Evolutionary conservation across 1,140 invertebrate species (phyloP).

Genomic region (Ceratina australensis): DNA sequence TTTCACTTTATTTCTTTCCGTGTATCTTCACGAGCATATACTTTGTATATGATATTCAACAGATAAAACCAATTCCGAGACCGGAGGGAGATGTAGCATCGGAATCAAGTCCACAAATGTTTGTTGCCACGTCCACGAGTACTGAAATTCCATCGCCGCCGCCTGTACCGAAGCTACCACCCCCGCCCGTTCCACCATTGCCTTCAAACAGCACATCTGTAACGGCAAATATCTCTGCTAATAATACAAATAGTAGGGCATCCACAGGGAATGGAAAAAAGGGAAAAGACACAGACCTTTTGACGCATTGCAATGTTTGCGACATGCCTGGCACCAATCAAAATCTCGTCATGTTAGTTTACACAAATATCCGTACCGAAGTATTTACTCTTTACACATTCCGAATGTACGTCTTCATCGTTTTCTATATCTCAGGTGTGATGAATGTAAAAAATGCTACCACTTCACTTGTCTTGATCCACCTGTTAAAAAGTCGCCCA

Average conservation of each 20-base stretch:
- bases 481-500: conserved; percentile 95
- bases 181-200: conserved; percentile 67
- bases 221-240: conserved; percentile 39
- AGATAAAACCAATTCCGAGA: conserved; percentile 90
- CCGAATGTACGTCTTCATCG: neutral
- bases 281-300: conserved; percentile 75
- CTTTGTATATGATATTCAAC: conserved; percentile 34
- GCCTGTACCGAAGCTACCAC: conserved; percentile 73
- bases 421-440: conserved; percentile 84
- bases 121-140: conserved; percentile 85
- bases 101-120: conserved; percentile 84
- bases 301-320: conserved; percentile 85
- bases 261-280: conserved; percentile 65
- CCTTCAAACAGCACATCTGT: conserved; percentile 19
- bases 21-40: conserved; percentile 7
- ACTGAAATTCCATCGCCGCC: conserved; percentile 83
- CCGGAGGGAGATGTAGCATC: conserved; percentile 85
- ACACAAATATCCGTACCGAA: conserved; percentile 9
- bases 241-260: conserved; percentile 56
- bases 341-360: conserved; percentile 85
- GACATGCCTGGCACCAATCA: conserved; percentile 81
- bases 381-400: conserved; percentile 11
- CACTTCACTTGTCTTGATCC: conserved; percentile 96
- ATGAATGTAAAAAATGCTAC: conserved; percentile 94
- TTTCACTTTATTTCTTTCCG: no score